Base-by-base conservation (phyloP, 2,888 invertebrate genomes). In the Adelognathus sp. region DNA sequence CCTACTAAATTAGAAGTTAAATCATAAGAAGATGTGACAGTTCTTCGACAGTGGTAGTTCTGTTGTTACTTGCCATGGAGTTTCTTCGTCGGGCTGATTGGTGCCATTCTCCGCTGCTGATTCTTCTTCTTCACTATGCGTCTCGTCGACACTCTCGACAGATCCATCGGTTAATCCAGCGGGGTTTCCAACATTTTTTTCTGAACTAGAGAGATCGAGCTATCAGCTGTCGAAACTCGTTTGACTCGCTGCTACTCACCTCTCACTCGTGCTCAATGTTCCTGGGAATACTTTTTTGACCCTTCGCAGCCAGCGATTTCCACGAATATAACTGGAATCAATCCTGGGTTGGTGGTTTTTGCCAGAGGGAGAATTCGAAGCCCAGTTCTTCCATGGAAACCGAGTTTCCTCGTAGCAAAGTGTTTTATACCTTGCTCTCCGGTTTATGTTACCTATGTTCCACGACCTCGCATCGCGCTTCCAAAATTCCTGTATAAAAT, bases 161-260 rank as follows among this genome's bases (percentile, higher is more conserved):
- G 18, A 21, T 41, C 41, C 50, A 76, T 73, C 56, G 27, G 61
- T 61, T 24, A n/a, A 69, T 58, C 24, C 50, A 39, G 44, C 31
- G n/a, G 58, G 18, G 70, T 44, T 70, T 70, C 29, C 50, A 44
- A 46, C 41, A 21, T 63, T 70, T 56, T 39, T 41, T 39, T 50
- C 21, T 46, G 71, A 70, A 44, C 78, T 67, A 64, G 50, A 52
- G 56, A 58, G 72, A 79, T 76, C 69, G 76, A 82, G 77, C 80
- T 79, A 83, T n/a, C n/a, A 82, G 82, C 81, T 82, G 75, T 67
- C 66, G 56, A 79, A 82, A 83, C 81, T 83, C 78, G 66, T 73
- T 78, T 82, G 81, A 81, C 81, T 81, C 73, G 52, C 56, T 50
- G 29, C 69, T 58, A 56, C 69, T 60, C 29, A 39, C 27, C 54